Base-by-base conservation (phyloP, 2,797 vertebrate species). In the Sciurus carolinensis region DNA sequence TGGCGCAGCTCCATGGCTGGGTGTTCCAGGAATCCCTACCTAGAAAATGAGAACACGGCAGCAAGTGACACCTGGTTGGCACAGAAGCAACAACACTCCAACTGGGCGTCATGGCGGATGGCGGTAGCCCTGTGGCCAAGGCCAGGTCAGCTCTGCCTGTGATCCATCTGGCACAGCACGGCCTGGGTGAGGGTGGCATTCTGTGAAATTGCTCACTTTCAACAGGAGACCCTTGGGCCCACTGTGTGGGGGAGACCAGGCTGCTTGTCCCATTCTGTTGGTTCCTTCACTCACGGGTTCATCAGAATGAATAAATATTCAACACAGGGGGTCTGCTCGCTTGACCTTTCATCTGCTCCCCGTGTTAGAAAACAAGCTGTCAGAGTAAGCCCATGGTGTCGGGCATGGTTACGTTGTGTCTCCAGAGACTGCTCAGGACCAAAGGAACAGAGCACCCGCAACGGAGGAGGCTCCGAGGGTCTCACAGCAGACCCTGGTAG, bases 331-430 rank as follows among this genome's bases (percentile, higher is more conserved):
- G 12, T 79, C 54, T 87, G 8, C 54, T 91, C 59, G 44, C 10
- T 71, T 86, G 50, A 87, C 66, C 47, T 89, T 20, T 57, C 47
- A 71, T 77, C 28, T 54, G 2, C 73, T 91, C 33, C 24, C 72
- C 67, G 76, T 28, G 18, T 36, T 73, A 83, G 69, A 95, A 91
- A 95, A 52, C 59, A 91, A 76, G 24, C 14, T 72, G 20, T 62
- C 10, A 57, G 39, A 59, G 22, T 83, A 67, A 93, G 13, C 24
- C 13, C 18, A 39, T 18, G 13, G 42, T 76, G 26, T 6, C 13
- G 67, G 30, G 4, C 11, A 76, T 15, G 26, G 28, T 90, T 36
- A 50, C 89, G 14, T 80, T 89, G 33, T 95, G 39, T 66, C 18
- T 6, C 57, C 77, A 75, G 13, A 30, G 14, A 39, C 62, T 84